Conservation (phyloP, 2,888 invertebrate species). For the Eilema griseolum region DNA sequence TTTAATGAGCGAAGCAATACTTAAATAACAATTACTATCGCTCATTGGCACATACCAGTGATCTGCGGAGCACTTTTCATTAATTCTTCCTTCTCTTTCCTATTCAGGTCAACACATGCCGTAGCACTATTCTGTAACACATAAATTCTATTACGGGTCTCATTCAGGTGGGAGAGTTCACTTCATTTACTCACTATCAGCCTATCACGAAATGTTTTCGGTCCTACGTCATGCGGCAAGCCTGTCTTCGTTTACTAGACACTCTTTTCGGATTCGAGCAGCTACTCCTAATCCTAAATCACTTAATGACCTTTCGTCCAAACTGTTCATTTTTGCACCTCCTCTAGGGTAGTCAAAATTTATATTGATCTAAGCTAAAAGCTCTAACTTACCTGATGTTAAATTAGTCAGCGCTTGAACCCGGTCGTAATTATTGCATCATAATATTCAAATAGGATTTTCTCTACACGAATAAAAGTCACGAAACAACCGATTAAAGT, state of each 20-base stretch:
- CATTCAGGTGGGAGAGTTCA: no score
- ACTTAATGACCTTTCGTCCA: no score
- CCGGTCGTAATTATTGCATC: slow-evolving; percentile 9
- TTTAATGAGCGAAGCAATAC: not conserved
- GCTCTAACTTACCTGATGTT: not conserved
- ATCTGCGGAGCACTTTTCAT: not conserved
- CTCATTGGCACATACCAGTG: not conserved
- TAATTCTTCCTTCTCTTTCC: not conserved
- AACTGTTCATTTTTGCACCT: not conserved
- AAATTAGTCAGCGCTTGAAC: not conserved
- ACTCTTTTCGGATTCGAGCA: no score
- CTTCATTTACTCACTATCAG: no score
- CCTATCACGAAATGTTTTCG: no score
- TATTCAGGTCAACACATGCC: no score
- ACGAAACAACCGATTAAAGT: slow-evolving; percentile 17
- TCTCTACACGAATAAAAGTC: slow-evolving; percentile 13
- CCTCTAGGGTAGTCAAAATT: not conserved
- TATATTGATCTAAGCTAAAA: not conserved
- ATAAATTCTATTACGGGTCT: no score
- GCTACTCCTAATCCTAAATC: no score
- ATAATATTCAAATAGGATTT: slow-evolving; percentile 19
- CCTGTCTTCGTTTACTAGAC: no score
- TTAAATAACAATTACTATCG: not conserved
- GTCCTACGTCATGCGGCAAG: no score
- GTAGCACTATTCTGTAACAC: no score